Evolutionary conservation across 2,113 vertebrate genomes (phyloP).

Genomic region (Stomatorhinus ivindoensis): DNA sequence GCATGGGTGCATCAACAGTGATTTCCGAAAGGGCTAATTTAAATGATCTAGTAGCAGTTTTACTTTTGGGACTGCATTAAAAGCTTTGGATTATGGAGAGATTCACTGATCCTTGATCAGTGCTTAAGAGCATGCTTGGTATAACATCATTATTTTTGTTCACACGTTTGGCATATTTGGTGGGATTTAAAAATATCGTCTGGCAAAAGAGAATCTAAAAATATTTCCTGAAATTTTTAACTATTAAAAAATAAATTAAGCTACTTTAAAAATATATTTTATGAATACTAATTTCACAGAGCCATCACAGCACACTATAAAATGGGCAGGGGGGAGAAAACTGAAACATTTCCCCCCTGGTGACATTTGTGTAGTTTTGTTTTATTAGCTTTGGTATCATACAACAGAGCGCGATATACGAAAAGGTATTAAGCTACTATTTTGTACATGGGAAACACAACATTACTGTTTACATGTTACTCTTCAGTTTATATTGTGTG

Average conservation of each 20-base stretch:
- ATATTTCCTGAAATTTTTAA: not conserved
- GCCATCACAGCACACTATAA: not conserved
- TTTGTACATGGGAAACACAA: not conserved
- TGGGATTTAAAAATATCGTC: not conserved
- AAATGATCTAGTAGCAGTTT: not conserved
- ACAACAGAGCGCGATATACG: not conserved
- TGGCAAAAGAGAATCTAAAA: not conserved
- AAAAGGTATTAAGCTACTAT: not conserved
- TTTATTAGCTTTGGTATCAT: not conserved
- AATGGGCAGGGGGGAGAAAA: not conserved
- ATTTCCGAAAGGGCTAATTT: not conserved
- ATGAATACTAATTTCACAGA: not conserved
- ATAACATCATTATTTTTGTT: not conserved
- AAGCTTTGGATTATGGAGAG: conserved; percentile 4
- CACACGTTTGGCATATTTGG: not conserved
- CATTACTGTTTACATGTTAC: not conserved
- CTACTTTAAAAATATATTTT: not conserved
- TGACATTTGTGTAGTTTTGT: not conserved
- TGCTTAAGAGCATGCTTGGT: not conserved
- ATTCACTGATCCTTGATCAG: not conserved
- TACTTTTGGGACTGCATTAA: not conserved
- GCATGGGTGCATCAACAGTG: not conserved
- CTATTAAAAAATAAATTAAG: not conserved
- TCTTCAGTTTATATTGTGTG: not conserved
- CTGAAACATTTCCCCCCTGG: not conserved